Base-by-base conservation (phyloP, 2,888 invertebrate genomes). In the Caenorhabditis wallacei region DNA sequence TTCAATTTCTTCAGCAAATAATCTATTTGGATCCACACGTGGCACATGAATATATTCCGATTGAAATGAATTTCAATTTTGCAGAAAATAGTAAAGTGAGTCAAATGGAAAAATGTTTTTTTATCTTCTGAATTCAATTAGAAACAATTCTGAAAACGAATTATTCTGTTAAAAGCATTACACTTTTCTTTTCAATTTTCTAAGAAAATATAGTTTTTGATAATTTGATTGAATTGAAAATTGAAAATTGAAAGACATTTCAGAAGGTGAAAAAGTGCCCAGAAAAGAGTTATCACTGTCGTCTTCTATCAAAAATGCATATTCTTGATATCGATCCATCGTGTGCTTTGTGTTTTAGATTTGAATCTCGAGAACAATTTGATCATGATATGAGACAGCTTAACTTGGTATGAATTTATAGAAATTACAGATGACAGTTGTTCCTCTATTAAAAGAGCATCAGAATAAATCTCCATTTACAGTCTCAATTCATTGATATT, bases 11-110 rank as follows among this genome's bases (percentile, higher is more conserved):
- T 51, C 64, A 90, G 92, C 95, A 95, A 93, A 93, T 97, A 80
- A 96, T 97, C 89, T 96, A 96, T 92, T 93, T 97, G 88, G 97
- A 97, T 93, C 97, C 97, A 20, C 97, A 97, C 93, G 96, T 96
- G 90, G 96, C 96, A 91, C 97, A 97, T 93, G 96, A 96, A 92
- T 95, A 90, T 68, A 64, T 81, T 22, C 85, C 84, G 3, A 66
- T 88, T 16, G 84, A 83, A 16, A 74, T 72, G 35, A 70, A 70
- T 11, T 64, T 43, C 35, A 70, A 46, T 26, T 51, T 59, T 7
- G 26, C 1, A 11, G 18, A 22, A n/a, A 56, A 48, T 18, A 51
- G 24, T 43, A 80, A 80, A 61, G 80, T 80, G 1, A 7, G 51
- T 13, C 13, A n/a, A 20, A 35, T 35, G 4, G 16, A 7, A 64